phyloP scores from a whole-genome alignment of 2,113 vertebrate genomes.

The Tetrao urogallus region DNA sequence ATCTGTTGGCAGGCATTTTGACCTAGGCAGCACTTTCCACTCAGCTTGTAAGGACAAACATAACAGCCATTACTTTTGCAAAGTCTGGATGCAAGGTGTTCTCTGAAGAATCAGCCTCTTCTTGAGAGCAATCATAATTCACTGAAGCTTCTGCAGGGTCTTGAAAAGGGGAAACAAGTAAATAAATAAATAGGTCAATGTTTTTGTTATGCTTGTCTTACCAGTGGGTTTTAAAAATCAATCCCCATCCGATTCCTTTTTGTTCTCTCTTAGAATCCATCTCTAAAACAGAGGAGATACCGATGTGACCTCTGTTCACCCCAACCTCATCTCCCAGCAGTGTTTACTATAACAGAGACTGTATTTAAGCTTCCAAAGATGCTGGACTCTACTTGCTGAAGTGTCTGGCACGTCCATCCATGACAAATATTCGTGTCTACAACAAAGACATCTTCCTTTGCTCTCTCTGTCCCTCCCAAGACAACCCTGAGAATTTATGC shows the following conservation, averaged over 20 bases:
- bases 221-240: background rate
- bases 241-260: background rate
- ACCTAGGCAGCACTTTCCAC: background rate
- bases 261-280: background rate
- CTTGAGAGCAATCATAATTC: conserved; percentile 80
- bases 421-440: background rate
- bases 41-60: background rate
- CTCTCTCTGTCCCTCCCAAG: background rate
- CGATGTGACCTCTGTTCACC: background rate
- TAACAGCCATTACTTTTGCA: conserved; percentile 83
- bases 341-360: background rate
- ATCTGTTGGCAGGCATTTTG: background rate
- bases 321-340: background rate
- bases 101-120: conserved; percentile 86
- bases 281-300: background rate
- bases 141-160: conserved; percentile 83
- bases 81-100: conserved; percentile 91
- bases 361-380: background rate
- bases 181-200: background rate
- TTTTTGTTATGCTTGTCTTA: background rate
- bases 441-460: background rate
- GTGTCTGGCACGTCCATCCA: background rate
- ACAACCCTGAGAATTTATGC: background rate
- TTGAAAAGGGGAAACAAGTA: conserved; percentile 66
- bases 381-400: background rate